These are phyloP conservation scores for Atta cephalotes DNA, from an alignment of 1,140 invertebrate species.

Conservation along the genomic window DNA sequence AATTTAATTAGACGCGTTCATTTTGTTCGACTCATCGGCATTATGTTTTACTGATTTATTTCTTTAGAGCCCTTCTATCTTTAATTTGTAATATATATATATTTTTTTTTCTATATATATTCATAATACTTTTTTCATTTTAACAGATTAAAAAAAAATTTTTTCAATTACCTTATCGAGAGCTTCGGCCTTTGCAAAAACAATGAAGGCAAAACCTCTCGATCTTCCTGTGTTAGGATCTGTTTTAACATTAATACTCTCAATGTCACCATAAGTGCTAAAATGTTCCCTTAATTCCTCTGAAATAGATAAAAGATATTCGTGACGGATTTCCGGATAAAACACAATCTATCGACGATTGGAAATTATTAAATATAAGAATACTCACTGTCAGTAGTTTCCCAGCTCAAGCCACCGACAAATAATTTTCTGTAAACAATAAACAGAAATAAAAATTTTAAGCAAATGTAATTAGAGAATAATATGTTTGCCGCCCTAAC, in stretches of 20 bases:
- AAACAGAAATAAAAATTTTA: slow-evolving; percentile 77
- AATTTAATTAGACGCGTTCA: too few relatives aligned
- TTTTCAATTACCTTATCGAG: slow-evolving; percentile 92
- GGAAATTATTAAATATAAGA: slow-evolving; percentile 26
- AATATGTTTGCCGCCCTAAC: slow-evolving; percentile 61
- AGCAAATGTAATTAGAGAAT: slow-evolving; percentile 68
- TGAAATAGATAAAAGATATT: slow-evolving; percentile 85
- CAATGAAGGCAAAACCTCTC: slow-evolving; percentile 97
- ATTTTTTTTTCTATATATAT: not conserved
- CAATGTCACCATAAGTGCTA: slow-evolving; percentile 95
- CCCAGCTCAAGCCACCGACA: slow-evolving; percentile 98
- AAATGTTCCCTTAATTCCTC: slow-evolving; percentile 97
- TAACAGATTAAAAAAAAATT: slow-evolving; percentile 2
- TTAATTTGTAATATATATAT: too few relatives aligned
- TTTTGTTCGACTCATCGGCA: too few relatives aligned
- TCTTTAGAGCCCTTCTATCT: too few relatives aligned
- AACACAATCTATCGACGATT: slow-evolving; percentile 74
- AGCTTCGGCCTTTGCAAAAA: slow-evolving; percentile 94
- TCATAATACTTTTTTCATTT: slow-evolving; percentile 14
- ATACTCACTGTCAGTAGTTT: slow-evolving; percentile 98
- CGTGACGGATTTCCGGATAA: not conserved
- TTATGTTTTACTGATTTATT: too few relatives aligned
- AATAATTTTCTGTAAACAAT: slow-evolving; percentile 97
- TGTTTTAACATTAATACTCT: slow-evolving; percentile 97
- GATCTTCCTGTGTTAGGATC: slow-evolving; percentile 95